A percentile compares a stretch with the other conserved stretches of the same genome.
These are phyloP conservation scores for Hyposoter didymator DNA, from an alignment of 2,888 invertebrate genomes.

Conservation along the genomic window DNA sequence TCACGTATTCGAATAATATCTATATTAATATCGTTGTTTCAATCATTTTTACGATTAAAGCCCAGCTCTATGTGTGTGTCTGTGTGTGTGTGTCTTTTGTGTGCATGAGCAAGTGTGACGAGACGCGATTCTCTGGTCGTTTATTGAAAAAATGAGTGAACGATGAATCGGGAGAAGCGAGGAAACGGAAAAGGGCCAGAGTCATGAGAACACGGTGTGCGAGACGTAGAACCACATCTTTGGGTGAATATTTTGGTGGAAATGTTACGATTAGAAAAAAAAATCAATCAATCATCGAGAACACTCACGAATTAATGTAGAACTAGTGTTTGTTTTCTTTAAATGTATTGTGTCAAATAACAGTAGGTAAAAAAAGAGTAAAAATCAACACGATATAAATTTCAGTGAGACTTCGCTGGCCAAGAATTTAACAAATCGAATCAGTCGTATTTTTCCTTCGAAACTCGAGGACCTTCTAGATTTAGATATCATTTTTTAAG, in stretches of 20 bases:
- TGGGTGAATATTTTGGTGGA: conserved; percentile 24
- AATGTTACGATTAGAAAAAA: conserved; percentile 33
- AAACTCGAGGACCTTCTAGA: conserved; percentile 1
- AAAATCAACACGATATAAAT: conserved; percentile 18
- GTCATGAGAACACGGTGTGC: conserved; percentile 13
- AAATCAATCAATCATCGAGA: conserved; percentile 51
- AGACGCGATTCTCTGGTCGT: conserved; percentile 17
- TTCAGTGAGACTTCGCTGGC: conserved; percentile 23
- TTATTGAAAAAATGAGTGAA: conserved; percentile 18
- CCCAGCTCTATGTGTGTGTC: conserved; percentile 15
- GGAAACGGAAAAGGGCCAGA: conserved; percentile 9
- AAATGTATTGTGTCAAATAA: conserved; percentile 1
- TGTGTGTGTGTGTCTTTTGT: conserved; percentile 1
- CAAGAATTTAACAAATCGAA: conserved; percentile 14
- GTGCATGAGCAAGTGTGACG: conserved; percentile 34
- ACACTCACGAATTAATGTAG: conserved; percentile 20
- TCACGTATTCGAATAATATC: conserved; percentile 42
- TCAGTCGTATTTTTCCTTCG: conserved; percentile 14
- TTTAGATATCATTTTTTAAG: background rate
- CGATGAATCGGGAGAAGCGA: conserved; percentile 17
- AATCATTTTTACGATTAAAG: conserved; percentile 46
- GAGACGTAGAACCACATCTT: conserved; percentile 14
- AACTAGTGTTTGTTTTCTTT: background rate
- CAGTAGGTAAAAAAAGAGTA: conserved; percentile 22
- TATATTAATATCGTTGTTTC: conserved; percentile 53